Base-by-base conservation (phyloP, 2,888 invertebrate genomes). In the Clusia tigrina region DNA sequence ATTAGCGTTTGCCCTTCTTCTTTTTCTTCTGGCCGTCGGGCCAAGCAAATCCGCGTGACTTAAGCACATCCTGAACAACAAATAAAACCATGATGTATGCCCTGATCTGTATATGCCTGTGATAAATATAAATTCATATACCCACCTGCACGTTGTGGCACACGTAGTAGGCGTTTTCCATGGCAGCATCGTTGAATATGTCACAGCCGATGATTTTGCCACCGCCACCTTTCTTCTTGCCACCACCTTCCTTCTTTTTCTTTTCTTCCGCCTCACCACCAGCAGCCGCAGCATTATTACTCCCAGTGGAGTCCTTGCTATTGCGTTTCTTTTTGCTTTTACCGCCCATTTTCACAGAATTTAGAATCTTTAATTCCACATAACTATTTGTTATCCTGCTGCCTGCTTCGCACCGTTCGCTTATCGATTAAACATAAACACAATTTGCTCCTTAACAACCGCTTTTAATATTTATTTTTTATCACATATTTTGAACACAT, bases 111-210 rank as follows among this genome's bases (percentile, higher is more conserved):
- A 9, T 32, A 32, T 32, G 6, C 12, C 12, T 32, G 32, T 32
- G 32, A n/a, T 17, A 15, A 38, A 46, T n/a, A 46, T 2, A 15
- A 3, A 10, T 48, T 18, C 6, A 15, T 24, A n/a, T n/a, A 37
- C 62, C 55, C 17, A 92, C 92, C 83, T 95, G 95, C 1, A 95
- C 91, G 79, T 95, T 95, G 78, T 96, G 96, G 71, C 96, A 96
- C 1, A 93, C 94, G 77, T 93, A 94, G 81, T 96, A 96, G 0
- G 96, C 94, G 78, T 96, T 96, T 69, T 94, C 92, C 94, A 96
- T 95, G 0, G 95, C 95, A 2, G 92, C 90, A 72, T 94, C 93
- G 68, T 93, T 93, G 75, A 95, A 89, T 76, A 95, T 92, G 74
- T 95, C 95, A 59, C 93, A 91, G 37, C 91, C 89, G 73, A 91